Conservation (phyloP, 2,113 vertebrate genomes). For the Trachemys scripta region DNA sequence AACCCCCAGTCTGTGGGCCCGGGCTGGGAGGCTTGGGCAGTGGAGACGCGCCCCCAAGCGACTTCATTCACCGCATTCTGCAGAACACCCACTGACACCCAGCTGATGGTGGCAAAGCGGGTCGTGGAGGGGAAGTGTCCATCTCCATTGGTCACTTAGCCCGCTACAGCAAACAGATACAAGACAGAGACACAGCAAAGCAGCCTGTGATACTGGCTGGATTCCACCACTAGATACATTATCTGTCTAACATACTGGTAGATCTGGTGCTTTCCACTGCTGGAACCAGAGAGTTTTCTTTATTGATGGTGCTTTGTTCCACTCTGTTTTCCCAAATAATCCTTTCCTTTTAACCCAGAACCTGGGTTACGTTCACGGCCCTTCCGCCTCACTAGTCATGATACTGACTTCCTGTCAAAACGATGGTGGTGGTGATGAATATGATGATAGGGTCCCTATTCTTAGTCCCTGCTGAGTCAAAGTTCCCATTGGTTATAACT, state of each 20-base stretch:
- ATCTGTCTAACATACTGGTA: too few relatives aligned
- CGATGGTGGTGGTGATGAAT: neutral
- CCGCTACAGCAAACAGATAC: neutral
- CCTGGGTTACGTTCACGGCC: neutral
- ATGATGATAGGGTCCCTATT: neutral
- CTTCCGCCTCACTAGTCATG: neutral
- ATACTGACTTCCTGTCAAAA: neutral
- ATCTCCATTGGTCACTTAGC: neutral
- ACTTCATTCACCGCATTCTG: too few relatives aligned
- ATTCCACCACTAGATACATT: neutral
- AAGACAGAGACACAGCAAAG: neutral
- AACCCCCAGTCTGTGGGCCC: too few relatives aligned
- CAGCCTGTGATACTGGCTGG: neutral
- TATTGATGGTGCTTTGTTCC: neutral
- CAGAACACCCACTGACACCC: rapidly evolving
- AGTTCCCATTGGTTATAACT: neutral
- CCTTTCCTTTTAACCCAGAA: neutral
- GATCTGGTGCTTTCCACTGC: too few relatives aligned
- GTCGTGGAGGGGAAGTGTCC: neutral
- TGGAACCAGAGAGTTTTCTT: neutral
- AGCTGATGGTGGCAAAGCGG: neutral
- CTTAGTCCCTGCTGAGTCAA: neutral
- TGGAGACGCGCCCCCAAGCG: too few relatives aligned
- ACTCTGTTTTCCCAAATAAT: neutral
- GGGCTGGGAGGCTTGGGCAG: too few relatives aligned